These are phyloP conservation scores for Neopipo cinnamomea DNA, from an alignment of 2,113 vertebrate species.

Conservation along the genomic window DNA sequence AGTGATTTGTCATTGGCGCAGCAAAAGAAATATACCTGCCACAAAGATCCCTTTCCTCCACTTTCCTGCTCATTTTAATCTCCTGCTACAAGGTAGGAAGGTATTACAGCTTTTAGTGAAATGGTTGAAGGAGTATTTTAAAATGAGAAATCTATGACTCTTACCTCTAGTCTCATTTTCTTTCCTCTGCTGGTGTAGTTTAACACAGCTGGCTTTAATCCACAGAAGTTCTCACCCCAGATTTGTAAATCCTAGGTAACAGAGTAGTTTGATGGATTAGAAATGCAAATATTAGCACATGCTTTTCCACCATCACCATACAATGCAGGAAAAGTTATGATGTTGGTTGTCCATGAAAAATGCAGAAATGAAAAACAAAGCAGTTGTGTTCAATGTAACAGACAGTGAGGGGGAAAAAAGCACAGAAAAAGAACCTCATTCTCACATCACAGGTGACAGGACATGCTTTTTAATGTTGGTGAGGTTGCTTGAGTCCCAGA, in stretches of 20 bases:
- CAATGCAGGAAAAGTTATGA: background rate
- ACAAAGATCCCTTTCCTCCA: background rate
- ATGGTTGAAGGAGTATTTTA: background rate
- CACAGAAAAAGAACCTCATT: background rate
- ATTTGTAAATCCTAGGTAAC: background rate
- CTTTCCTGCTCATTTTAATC: background rate
- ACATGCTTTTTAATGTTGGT: background rate
- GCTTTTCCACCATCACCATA: background rate
- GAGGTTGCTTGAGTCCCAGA: background rate
- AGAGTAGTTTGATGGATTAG: background rate
- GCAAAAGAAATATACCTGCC: background rate
- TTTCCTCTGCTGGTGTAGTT: background rate
- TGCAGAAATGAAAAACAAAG: background rate
- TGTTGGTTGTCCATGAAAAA: background rate
- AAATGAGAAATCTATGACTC: background rate
- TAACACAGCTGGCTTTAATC: background rate
- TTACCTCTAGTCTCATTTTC: background rate
- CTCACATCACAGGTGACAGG: background rate
- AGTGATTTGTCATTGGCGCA: background rate
- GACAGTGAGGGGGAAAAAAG: accelerated
- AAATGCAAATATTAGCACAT: conserved; percentile 4
- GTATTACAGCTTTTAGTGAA: background rate
- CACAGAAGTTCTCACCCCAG: background rate
- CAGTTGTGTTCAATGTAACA: background rate
- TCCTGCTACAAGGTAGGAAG: background rate